A percentile compares a stretch with the other conserved stretches of the same genome.
These are phyloP conservation scores for Tetramorium bicarinatum DNA, from an alignment of 2,888 invertebrate species.

Conservation along the genomic window DNA sequence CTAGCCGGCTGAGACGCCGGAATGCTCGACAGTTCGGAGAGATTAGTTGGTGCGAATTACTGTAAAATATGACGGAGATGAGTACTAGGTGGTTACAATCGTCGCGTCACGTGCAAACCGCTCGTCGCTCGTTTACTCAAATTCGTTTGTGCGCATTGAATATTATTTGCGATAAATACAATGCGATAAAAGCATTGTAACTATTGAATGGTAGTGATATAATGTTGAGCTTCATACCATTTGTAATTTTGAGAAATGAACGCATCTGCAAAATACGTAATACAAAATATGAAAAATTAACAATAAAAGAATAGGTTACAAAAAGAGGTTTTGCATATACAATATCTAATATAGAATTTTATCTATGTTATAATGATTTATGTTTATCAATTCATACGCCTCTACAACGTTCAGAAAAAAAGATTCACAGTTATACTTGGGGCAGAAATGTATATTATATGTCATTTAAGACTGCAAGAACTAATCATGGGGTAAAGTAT, in stretches of 20 bases:
- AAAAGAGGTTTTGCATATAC: neutral
- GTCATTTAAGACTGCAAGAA: slow-evolving; percentile 39
- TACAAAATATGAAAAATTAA: neutral
- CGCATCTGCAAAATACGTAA: neutral
- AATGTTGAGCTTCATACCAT: neutral
- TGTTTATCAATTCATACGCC: neutral
- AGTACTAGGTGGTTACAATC: slow-evolving; percentile 18
- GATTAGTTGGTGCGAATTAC: slow-evolving; percentile 52
- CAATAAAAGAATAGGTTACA: neutral
- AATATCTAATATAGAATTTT: neutral
- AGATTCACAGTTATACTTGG: neutral
- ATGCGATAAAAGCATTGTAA: neutral
- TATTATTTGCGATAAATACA: slow-evolving; percentile 38
- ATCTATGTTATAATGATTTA: neutral
- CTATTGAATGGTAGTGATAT: neutral
- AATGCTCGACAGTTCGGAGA: slow-evolving; percentile 44
- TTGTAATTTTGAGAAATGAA: slow-evolving; percentile 13
- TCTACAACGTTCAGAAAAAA: neutral
- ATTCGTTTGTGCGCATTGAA: slow-evolving; percentile 29
- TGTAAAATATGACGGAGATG: slow-evolving; percentile 42
- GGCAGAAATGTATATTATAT: neutral
- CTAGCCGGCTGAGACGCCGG: slow-evolving; percentile 32
- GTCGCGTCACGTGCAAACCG: slow-evolving; percentile 19
- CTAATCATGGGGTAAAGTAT: slow-evolving; percentile 17
- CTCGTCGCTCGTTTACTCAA: slow-evolving; percentile 13